Conservation (phyloP, 2,113 vertebrate genomes). For the Vidua macroura region DNA sequence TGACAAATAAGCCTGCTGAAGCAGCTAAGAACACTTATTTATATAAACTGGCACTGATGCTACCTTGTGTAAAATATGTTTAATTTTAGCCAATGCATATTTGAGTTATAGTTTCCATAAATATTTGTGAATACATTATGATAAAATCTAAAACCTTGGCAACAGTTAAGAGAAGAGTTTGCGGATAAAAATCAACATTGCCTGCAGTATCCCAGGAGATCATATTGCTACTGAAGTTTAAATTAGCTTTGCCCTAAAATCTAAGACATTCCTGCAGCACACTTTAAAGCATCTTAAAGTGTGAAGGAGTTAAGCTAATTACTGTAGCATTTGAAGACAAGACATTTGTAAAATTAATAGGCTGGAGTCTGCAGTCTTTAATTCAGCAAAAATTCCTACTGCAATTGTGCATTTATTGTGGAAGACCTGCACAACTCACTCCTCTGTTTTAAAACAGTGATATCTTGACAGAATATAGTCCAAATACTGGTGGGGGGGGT, state of each 20-base stretch:
- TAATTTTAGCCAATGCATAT: slow-evolving; percentile 49
- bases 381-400: slow-evolving; percentile 41
- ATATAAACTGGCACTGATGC: background rate
- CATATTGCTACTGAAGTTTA: slow-evolving; percentile 60
- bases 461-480: background rate
- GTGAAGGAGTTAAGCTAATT: slow-evolving; percentile 67
- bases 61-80: slow-evolving; percentile 44
- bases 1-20: slow-evolving; percentile 28
- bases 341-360: slow-evolving; percentile 63
- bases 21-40: slow-evolving; percentile 2
- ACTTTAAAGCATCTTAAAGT: slow-evolving; percentile 63
- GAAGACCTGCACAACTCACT: background rate
- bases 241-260: slow-evolving; percentile 68
- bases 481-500: background rate
- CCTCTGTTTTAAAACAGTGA: background rate
- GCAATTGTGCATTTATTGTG: background rate
- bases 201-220: slow-evolving; percentile 66
- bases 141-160: slow-evolving; percentile 67
- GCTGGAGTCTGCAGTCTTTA: slow-evolving; percentile 19
- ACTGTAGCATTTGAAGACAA: slow-evolving; percentile 58
- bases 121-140: slow-evolving; percentile 69
- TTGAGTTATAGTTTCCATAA: slow-evolving; percentile 60
- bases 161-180: slow-evolving; percentile 58
- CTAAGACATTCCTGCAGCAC: slow-evolving; percentile 61
- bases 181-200: slow-evolving; percentile 69